These are phyloP conservation scores for Arenaria interpres DNA, from an alignment of 2,113 vertebrate genomes.

Conservation along the genomic window DNA sequence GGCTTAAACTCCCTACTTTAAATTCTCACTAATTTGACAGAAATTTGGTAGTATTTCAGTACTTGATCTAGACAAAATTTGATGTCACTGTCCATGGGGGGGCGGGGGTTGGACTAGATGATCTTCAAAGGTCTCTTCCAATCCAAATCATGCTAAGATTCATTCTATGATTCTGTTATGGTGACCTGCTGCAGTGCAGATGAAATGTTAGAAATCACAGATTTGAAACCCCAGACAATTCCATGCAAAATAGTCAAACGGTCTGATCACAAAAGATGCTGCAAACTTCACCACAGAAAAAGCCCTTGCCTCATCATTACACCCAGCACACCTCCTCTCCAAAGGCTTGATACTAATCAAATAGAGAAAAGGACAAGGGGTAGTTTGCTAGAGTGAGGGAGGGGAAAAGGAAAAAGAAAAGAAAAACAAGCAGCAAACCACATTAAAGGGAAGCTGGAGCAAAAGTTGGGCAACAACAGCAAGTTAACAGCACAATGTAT, in stretches of 20 bases:
- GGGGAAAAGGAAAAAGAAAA: too few species aligned
- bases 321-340: neutral
- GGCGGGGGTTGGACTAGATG: rapidly evolving
- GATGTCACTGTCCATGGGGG: neutral
- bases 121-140: neutral
- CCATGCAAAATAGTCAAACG: neutral
- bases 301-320: neutral
- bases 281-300: neutral
- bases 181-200: neutral
- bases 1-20: neutral
- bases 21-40: neutral
- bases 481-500: neutral
- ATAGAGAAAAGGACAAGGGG: neutral
- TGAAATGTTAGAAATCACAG: neutral
- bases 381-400: neutral
- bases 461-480: neutral
- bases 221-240: neutral
- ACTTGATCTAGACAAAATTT: neutral
- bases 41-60: neutral
- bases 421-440: neutral
- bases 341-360: neutral
- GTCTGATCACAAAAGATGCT: neutral
- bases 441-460: neutral
- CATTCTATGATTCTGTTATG: neutral
- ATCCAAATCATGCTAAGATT: neutral